Conservation (phyloP, 92 coral and sea anemone genomes). For the Desmophyllum pertusum region DNA sequence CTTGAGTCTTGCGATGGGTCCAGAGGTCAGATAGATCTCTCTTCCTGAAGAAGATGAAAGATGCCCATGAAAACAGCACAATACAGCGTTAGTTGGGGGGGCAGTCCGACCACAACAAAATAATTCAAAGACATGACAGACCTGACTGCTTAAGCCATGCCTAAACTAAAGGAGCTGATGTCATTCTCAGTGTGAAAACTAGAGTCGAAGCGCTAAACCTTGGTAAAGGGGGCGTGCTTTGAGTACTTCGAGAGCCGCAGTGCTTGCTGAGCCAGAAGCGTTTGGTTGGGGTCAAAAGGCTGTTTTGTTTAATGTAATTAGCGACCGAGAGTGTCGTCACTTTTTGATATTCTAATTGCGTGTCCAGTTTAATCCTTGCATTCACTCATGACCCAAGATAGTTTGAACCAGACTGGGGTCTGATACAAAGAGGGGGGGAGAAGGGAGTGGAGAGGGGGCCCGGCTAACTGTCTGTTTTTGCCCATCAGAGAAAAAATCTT, state of each 20-base stretch:
- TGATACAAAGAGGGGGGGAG: no score
- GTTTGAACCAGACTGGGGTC: conserved; percentile 5
- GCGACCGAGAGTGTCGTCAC: conserved; percentile 5
- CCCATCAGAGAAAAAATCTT: conserved; percentile 43
- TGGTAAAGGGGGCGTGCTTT: not conserved
- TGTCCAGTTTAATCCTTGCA: not conserved
- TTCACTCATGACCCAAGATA: not conserved
- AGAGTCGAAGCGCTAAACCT: conserved; percentile 20
- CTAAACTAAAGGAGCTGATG: not conserved
- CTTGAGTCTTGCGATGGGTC: conserved; percentile 15
- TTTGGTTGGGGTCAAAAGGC: conserved; percentile 43
- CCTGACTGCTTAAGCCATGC: not conserved
- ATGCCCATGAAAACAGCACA: not conserved
- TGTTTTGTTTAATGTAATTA: conserved; percentile 34
- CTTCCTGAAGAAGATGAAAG: conserved; percentile 3
- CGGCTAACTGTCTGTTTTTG: conserved; percentile 41
- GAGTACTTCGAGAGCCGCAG: not conserved
- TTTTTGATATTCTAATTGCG: not conserved
- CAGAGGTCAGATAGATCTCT: no score
- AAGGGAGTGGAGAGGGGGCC: no score
- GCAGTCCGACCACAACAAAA: not conserved
- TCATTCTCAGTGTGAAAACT: conserved; percentile 24
- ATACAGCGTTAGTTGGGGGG: no score
- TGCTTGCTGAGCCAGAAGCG: conserved; percentile 6
- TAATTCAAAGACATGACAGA: not conserved